Conservation (phyloP, 2,888 invertebrate species). For the Epirrita christyi region DNA sequence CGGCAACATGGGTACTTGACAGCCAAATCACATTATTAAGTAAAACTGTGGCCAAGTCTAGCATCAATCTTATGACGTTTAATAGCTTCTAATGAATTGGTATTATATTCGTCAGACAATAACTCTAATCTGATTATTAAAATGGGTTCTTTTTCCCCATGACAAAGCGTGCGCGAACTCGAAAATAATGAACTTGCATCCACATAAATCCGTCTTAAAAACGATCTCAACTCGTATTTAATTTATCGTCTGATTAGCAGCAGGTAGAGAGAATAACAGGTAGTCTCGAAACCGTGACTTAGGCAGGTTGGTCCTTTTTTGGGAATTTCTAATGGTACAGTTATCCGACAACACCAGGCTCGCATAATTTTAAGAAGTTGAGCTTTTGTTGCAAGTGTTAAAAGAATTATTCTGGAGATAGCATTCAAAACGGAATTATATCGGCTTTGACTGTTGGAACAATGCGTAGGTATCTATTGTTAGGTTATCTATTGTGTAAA, state of each 20-base stretch:
- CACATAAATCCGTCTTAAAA: slow-evolving; percentile 61
- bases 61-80: background rate
- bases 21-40: no score
- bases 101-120: slow-evolving; percentile 14
- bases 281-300: slow-evolving; percentile 58
- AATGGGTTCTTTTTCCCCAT: slow-evolving; percentile 11
- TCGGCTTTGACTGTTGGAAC: slow-evolving; percentile 17
- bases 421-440: slow-evolving; percentile 35
- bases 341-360: slow-evolving; percentile 46
- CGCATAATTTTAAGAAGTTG: slow-evolving; percentile 5
- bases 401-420: slow-evolving; percentile 52
- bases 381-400: slow-evolving; percentile 64
- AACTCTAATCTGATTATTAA: slow-evolving; percentile 39
- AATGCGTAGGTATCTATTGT: slow-evolving; percentile 10
- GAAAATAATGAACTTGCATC: slow-evolving; percentile 68
- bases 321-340: slow-evolving; percentile 71
- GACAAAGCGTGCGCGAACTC: slow-evolving; percentile 55
- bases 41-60: no score
- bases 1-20: no score
- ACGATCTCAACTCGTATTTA: slow-evolving; percentile 59
- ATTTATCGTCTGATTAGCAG: slow-evolving; percentile 75
- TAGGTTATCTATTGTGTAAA: background rate
- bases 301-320: slow-evolving; percentile 54
- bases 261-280: slow-evolving; percentile 76
- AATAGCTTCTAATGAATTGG: slow-evolving; percentile 1